Conservation (phyloP, 37 sponge, comb jelly and placozoan species). For the Dysidea cf. avara region DNA sequence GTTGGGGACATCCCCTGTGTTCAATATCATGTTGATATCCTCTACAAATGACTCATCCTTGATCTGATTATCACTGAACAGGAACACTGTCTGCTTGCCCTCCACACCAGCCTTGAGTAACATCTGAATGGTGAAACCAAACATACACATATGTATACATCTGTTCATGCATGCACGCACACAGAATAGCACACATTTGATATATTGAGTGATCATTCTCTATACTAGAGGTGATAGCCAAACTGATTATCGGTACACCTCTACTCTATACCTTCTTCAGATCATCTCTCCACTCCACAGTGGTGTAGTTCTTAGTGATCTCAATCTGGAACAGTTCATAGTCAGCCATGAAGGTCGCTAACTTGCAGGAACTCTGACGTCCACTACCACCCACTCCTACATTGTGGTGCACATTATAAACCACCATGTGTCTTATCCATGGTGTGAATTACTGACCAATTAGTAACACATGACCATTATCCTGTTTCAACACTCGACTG, state of each 20-base stretch:
- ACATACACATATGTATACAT: background rate
- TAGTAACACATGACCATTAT: constrained; percentile 92
- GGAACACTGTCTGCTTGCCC: constrained; percentile 86
- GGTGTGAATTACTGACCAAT: constrained; percentile 42
- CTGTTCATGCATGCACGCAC: constrained; percentile 19
- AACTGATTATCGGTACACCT: background rate
- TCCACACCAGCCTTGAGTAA: constrained; percentile 89
- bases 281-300: constrained; percentile 94
- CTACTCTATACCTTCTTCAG: constrained; percentile 56
- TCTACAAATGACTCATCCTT: constrained; percentile 98
- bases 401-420: too few relatives aligned
- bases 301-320: constrained; percentile 91
- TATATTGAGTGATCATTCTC: background rate
- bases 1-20: constrained; percentile 98
- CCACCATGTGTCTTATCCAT: background rate
- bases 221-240: background rate
- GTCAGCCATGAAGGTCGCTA: constrained; percentile 95
- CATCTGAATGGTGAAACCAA: constrained; percentile 27
- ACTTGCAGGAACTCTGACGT: constrained; percentile 91
- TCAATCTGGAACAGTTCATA: constrained; percentile 97
- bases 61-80: constrained; percentile 98
- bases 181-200: constrained; percentile 14
- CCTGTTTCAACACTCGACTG: constrained; percentile 92
- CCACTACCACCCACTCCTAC: constrained; percentile 94
- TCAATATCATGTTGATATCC: constrained; percentile 98